phyloP scores from a whole-genome alignment of 2,888 invertebrate species.

The Eupeodes latifasciatus region DNA sequence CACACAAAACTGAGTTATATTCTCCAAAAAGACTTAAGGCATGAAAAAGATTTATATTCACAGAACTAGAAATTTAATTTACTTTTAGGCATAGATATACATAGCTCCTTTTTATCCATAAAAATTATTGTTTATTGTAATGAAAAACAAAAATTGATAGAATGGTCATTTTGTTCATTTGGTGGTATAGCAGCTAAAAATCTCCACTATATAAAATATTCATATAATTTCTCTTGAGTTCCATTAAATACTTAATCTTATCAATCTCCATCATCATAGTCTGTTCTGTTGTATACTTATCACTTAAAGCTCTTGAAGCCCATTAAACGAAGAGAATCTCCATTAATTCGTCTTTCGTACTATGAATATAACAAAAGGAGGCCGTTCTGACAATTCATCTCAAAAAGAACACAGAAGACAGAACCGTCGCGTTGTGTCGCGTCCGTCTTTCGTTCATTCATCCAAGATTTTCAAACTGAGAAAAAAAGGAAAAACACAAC shows the following conservation, averaged over 20 bases:
- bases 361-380: conserved; percentile 22
- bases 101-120: too few relatives aligned
- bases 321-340: conserved; percentile 33
- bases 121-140: too few relatives aligned
- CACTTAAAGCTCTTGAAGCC: conserved; percentile 34
- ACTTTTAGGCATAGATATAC: too few relatives aligned
- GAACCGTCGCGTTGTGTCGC: too few relatives aligned
- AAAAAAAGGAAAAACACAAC: background rate
- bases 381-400: conserved; percentile 17
- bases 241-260: conserved; percentile 42
- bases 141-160: too few relatives aligned
- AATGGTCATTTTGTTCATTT: conserved; percentile 4
- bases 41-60: too few relatives aligned
- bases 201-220: background rate
- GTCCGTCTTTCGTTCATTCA: conserved; percentile 16
- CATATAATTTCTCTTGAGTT: conserved; percentile 19
- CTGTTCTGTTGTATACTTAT: conserved; percentile 11
- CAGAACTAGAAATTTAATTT: too few relatives aligned
- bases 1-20: too few relatives aligned
- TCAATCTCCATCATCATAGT: conserved; percentile 27
- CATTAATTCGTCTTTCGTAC: conserved; percentile 33
- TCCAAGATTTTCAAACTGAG: background rate
- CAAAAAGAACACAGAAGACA: background rate
- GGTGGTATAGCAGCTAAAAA: background rate
- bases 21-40: too few relatives aligned